These are phyloP conservation scores for Dichetophora obliterata DNA, from an alignment of 2,888 invertebrate species.

Conservation along the genomic window DNA sequence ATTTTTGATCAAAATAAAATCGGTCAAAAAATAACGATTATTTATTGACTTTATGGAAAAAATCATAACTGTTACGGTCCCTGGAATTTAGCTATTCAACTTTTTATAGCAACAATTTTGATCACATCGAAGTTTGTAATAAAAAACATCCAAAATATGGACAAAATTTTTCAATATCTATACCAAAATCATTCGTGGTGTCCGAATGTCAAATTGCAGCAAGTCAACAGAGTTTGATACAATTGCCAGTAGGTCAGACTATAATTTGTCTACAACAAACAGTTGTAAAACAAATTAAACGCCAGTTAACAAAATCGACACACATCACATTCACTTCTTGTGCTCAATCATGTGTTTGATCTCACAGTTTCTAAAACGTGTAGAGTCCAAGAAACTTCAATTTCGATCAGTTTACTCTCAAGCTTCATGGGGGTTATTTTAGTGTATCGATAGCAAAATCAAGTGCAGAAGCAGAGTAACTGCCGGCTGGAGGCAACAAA, in stretches of 20 bases:
- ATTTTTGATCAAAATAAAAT: too few relatives aligned
- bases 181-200: neutral
- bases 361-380: neutral
- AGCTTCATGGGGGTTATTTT: neutral
- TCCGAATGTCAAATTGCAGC: constrained; percentile 1
- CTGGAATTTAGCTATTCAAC: too few relatives aligned
- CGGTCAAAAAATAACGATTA: too few relatives aligned
- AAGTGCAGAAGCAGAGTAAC: constrained; percentile 10
- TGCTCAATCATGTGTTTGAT: neutral
- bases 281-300: too few relatives aligned
- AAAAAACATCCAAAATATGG: too few relatives aligned
- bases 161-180: too few relatives aligned
- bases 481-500: neutral
- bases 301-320: neutral
- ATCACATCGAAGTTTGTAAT: too few relatives aligned
- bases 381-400: neutral
- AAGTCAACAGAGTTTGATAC: neutral
- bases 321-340: neutral
- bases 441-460: neutral
- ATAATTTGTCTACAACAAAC: neutral
- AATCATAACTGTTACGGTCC: too few relatives aligned
- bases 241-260: neutral
- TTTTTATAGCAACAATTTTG: too few relatives aligned
- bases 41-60: too few relatives aligned
- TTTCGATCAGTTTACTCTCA: neutral